Conservation (phyloP, 2,888 invertebrate species). For the Nesidiocoris tenuis region DNA sequence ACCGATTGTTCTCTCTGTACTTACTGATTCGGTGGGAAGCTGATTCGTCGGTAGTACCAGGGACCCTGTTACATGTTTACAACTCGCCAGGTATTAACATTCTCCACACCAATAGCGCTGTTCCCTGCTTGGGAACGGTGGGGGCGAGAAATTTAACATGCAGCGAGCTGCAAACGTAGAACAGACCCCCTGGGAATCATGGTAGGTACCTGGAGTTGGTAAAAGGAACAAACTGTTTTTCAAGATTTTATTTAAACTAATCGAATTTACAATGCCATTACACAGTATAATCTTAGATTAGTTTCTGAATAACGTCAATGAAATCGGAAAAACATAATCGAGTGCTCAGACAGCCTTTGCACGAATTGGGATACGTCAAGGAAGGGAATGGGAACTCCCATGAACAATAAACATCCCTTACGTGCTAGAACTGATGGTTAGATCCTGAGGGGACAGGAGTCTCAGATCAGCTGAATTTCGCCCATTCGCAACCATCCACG, state of each 20-base stretch:
- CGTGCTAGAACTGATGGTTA: slow-evolving; percentile 33
- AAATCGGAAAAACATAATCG: slow-evolving; percentile 1
- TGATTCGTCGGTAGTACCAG: no score
- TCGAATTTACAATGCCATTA: slow-evolving; percentile 44
- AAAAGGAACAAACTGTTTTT: no score
- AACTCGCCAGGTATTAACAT: no score
- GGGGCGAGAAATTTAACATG: no score
- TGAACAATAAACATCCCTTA: background rate
- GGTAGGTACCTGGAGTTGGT: no score
- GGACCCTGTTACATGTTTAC: no score
- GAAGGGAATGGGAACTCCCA: background rate
- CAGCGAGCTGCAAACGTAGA: no score
- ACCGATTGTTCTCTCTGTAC: no score
- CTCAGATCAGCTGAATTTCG: background rate
- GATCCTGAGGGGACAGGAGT: slow-evolving; percentile 25
- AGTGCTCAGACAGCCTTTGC: background rate
- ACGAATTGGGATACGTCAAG: background rate
- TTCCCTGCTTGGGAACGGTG: no score
- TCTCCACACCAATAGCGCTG: no score
- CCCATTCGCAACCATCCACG: background rate
- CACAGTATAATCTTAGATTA: slow-evolving; percentile 41
- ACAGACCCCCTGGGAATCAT: no score
- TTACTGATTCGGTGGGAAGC: no score
- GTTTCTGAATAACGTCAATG: slow-evolving; percentile 16
- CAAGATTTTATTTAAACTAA: slow-evolving; percentile 43